Percentiles rank a stretch among this genome's conserved stretches.
phyloP scores from a whole-genome alignment of 2,113 vertebrate species.

The Phaethon lepturus region DNA sequence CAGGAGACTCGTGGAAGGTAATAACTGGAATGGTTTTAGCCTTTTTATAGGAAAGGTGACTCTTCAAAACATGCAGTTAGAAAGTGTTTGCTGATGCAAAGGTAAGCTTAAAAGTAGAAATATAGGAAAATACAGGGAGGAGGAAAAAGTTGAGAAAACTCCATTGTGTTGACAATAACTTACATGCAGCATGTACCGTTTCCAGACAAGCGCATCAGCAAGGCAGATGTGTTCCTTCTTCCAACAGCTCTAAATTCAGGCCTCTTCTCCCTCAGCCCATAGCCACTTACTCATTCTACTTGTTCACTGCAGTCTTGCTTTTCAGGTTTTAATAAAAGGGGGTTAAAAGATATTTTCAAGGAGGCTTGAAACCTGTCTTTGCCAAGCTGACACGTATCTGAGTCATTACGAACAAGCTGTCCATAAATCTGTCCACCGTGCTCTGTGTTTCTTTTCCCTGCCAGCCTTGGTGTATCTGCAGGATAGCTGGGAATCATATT shows the following conservation, averaged over 20 bases:
- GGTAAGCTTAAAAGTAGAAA: neutral
- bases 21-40: neutral
- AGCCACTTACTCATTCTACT: neutral
- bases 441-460: neutral
- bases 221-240: neutral
- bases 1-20: conserved; percentile 81
- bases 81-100: neutral
- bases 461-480: neutral
- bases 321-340: neutral
- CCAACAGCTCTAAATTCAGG: neutral
- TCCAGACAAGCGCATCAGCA: neutral
- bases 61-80: neutral
- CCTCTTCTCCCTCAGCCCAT: neutral
- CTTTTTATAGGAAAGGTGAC: neutral
- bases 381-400: neutral
- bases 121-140: neutral
- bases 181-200: neutral
- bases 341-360: neutral
- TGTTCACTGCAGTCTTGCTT: neutral
- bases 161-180: neutral
- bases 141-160: neutral
- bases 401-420: neutral
- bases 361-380: neutral
- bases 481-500: neutral
- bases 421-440: neutral